Percentiles rank a stretch among this genome's conserved stretches.
phyloP scores from a whole-genome alignment of 2,888 invertebrate species.

The Sinotaia quadrata region DNA sequence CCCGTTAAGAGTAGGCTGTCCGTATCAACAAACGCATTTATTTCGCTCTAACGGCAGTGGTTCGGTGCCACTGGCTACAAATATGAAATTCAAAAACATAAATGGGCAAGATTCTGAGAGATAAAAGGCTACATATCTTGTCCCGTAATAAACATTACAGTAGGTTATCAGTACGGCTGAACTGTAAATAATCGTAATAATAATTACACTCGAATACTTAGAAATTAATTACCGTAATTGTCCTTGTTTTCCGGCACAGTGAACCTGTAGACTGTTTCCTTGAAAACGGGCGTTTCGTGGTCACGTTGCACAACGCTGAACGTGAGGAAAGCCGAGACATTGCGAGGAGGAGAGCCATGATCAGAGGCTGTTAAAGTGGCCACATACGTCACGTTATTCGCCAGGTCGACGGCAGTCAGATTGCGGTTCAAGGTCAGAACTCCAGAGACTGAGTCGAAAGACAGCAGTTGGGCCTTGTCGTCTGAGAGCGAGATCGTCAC shows the following conservation, averaged over 20 bases:
- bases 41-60: no score
- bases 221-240: conserved; percentile 21
- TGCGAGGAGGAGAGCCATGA: conserved; percentile 32
- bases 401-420: conserved; percentile 25
- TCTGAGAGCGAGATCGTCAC: conserved; percentile 6
- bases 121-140: no score
- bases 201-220: no score
- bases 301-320: conserved; percentile 33
- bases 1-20: no score
- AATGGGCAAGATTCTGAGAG: no score
- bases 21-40: no score
- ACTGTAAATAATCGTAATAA: no score
- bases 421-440: conserved; percentile 17
- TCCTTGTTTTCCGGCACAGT: conserved; percentile 36
- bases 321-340: conserved; percentile 25
- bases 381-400: conserved; percentile 31
- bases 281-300: conserved; percentile 38
- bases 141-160: no score
- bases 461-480: conserved; percentile 3
- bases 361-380: conserved; percentile 41
- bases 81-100: no score
- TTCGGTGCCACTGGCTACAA: no score
- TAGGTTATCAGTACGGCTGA: no score
- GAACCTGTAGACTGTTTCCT: conserved; percentile 23
- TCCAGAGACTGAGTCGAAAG: conserved; percentile 10